Percentiles rank a stretch among this genome's conserved stretches.
phyloP scores from a whole-genome alignment of 2,113 vertebrate genomes.

The Pionites leucogaster region DNA sequence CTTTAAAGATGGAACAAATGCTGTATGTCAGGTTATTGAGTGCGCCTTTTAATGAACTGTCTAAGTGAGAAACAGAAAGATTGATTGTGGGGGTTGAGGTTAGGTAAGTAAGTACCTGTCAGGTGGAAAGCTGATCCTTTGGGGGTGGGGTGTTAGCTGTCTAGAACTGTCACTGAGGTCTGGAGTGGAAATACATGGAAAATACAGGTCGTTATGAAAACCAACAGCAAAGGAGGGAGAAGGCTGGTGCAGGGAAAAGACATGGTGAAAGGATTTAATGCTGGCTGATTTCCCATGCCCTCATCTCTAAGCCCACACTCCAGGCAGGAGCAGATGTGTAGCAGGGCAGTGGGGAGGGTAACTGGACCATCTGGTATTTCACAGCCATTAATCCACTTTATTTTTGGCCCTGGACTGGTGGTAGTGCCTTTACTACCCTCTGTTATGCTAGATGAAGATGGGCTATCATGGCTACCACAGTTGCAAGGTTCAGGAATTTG shows the following conservation, averaged over 20 bases:
- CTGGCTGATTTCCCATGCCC: background rate
- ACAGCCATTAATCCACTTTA: background rate
- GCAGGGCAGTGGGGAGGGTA: background rate
- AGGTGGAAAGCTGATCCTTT: background rate
- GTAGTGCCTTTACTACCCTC: background rate
- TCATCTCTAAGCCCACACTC: background rate
- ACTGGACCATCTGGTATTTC: background rate
- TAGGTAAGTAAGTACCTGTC: background rate
- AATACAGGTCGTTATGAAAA: background rate
- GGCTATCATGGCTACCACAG: background rate
- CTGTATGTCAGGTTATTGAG: background rate
- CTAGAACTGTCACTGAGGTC: background rate
- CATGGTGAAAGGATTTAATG: background rate
- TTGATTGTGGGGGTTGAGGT: background rate
- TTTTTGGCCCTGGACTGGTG: background rate
- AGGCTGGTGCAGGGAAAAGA: background rate
- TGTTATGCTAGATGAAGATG: background rate
- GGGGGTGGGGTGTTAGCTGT: background rate
- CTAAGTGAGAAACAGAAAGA: background rate
- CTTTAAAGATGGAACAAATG: background rate
- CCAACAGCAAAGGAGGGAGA: background rate
- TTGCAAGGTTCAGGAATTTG: background rate
- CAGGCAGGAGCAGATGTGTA: fast-evolving
- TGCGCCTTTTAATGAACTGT: background rate
- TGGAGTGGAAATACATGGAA: background rate